Percentiles rank a stretch among this genome's conserved stretches.
Evolutionary conservation across 1,140 invertebrate genomes (phyloP).

Genomic region (Brachionus sp.): DNA sequence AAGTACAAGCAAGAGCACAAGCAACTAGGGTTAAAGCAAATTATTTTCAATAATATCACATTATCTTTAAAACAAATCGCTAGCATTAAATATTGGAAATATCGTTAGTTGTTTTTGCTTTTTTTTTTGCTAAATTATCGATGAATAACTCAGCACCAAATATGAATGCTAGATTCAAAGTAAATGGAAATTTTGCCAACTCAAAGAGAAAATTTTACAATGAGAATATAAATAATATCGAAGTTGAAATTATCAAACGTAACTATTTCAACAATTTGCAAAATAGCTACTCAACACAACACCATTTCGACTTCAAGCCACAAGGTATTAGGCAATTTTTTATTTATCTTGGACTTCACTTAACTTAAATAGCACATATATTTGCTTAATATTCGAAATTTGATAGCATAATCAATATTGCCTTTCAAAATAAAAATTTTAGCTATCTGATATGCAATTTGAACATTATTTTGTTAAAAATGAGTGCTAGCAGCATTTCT

Average conservation of each 20-base stretch:
- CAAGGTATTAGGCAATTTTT: neutral
- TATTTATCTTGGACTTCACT: neutral
- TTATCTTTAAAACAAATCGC: constrained; percentile 9
- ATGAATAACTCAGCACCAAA: constrained; percentile 6
- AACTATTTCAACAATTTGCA: constrained; percentile 8
- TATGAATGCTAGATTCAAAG: neutral
- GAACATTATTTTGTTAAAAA: neutral
- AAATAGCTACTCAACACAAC: neutral
- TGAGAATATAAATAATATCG: constrained; percentile 29
- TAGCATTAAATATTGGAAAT: constrained; percentile 10
- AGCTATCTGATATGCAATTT: neutral
- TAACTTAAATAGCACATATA: neutral
- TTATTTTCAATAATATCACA: constrained; percentile 27
- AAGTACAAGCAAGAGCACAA: neutral
- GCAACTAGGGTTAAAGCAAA: neutral
- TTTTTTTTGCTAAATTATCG: neutral
- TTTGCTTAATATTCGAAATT: neutral
- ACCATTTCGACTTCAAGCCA: constrained; percentile 9
- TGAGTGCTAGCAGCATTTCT: neutral
- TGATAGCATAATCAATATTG: neutral
- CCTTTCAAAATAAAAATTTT: neutral
- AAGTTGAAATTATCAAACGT: constrained; percentile 18
- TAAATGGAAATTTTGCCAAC: neutral
- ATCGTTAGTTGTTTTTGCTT: neutral
- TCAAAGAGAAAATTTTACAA: constrained; percentile 12